Percentiles rank a stretch among this genome's conserved stretches.
Evolutionary conservation across 2,888 invertebrate species (phyloP).

Genomic region (Papilio protenor): DNA sequence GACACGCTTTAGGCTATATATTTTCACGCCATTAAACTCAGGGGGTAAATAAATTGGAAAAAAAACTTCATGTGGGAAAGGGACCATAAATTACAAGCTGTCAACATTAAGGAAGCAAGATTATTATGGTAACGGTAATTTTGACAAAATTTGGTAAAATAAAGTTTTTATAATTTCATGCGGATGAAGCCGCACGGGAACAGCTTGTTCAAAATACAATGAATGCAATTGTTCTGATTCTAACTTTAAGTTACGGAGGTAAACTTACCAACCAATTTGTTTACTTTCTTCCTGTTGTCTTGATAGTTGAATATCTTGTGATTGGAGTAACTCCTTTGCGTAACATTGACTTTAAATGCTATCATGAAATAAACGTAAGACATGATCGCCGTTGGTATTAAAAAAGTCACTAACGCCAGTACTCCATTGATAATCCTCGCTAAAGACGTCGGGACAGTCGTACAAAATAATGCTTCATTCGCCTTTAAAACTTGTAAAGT

Average conservation of each 20-base stretch:
- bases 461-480: conserved; percentile 49
- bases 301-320: conserved; percentile 51
- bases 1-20: too few relatives aligned
- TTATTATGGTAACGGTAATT: too few relatives aligned
- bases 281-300: conserved; percentile 54
- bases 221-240: too few relatives aligned
- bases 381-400: conserved; percentile 53
- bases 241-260: neutral
- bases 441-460: conserved; percentile 44
- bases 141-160: too few relatives aligned
- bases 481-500: conserved; percentile 49
- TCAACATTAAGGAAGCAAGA: too few relatives aligned
- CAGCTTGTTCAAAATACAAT: too few relatives aligned
- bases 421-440: conserved; percentile 47
- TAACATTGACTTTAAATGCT: conserved; percentile 53
- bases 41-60: too few relatives aligned
- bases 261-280: conserved; percentile 53
- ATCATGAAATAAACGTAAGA: conserved; percentile 54
- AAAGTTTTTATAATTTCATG: too few relatives aligned
- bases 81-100: too few relatives aligned
- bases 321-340: conserved; percentile 45
- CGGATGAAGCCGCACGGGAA: too few relatives aligned
- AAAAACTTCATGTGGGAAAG: too few relatives aligned
- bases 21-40: too few relatives aligned
- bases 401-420: conserved; percentile 49